Percentiles rank a stretch among this genome's conserved stretches.
Evolutionary conservation across 2,113 vertebrate genomes (phyloP).

Genomic region (Tor tambroides): DNA sequence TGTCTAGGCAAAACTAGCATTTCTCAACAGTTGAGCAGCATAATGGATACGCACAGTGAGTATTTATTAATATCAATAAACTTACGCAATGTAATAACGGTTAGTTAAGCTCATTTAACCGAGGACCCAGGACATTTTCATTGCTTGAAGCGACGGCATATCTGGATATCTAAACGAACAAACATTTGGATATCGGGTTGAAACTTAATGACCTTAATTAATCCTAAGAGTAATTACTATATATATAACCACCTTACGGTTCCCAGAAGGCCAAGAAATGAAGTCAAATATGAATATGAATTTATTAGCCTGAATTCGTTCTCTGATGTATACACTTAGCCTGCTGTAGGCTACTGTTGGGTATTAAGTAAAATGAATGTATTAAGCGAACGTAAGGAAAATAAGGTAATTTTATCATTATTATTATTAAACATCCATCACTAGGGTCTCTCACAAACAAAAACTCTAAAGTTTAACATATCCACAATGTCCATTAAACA

Average conservation of each 20-base stretch:
- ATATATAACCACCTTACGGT: neutral
- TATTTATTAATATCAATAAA: neutral
- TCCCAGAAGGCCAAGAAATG: neutral
- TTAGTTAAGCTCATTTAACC: neutral
- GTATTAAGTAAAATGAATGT: neutral
- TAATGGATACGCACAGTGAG: neutral
- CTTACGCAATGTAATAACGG: neutral
- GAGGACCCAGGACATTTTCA: neutral
- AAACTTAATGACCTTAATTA: neutral
- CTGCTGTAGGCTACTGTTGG: too few relatives aligned
- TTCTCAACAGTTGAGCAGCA: neutral
- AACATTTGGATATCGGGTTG: neutral
- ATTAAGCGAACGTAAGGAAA: neutral
- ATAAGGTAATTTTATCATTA: neutral
- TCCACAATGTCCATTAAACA: neutral
- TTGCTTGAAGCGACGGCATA: neutral
- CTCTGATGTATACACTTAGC: neutral
- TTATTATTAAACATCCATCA: neutral
- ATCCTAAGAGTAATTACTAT: neutral
- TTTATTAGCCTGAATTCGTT: neutral
- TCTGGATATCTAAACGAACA: neutral
- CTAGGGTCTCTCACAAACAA: neutral
- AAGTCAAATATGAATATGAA: neutral
- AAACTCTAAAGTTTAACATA: neutral
- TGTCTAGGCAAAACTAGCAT: neutral